phyloP scores from a whole-genome alignment of 2,888 invertebrate species.

The Miltochrista miniata region DNA sequence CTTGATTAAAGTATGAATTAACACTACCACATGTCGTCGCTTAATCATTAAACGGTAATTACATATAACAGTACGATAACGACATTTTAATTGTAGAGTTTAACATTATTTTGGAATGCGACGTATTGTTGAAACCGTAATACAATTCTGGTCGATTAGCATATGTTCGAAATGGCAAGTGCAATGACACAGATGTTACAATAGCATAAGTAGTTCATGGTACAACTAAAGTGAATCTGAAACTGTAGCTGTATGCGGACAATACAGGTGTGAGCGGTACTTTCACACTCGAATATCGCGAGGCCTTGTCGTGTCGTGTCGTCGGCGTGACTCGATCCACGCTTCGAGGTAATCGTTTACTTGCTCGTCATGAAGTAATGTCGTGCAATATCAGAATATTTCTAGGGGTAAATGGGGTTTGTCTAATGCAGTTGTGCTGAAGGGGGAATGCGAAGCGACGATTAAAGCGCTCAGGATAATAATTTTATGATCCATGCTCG shows the following conservation, averaged over 20 bases:
- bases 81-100: not conserved
- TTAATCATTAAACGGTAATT: constrained; percentile 5
- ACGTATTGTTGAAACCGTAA: not conserved
- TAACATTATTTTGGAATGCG: not conserved
- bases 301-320: constrained; percentile 8
- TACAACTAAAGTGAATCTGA: constrained; percentile 65
- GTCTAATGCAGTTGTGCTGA: not conserved
- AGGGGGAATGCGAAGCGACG: not conserved
- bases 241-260: constrained; percentile 56
- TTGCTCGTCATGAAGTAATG: not conserved
- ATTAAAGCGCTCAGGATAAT: not conserved
- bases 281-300: constrained; percentile 62
- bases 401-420: not conserved
- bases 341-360: not conserved
- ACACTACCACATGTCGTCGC: not conserved
- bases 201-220: constrained; percentile 49
- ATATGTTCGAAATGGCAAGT: constrained; percentile 8
- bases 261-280: constrained; percentile 64
- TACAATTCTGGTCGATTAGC: not conserved
- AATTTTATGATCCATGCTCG: too few species aligned
- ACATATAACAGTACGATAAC: not conserved
- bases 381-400: not conserved
- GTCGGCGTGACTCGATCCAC: not conserved
- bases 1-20: not conserved
- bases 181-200: constrained; percentile 32